Conservation (phyloP, 2,797 vertebrate genomes). For the Triplophysa bombifrons region DNA sequence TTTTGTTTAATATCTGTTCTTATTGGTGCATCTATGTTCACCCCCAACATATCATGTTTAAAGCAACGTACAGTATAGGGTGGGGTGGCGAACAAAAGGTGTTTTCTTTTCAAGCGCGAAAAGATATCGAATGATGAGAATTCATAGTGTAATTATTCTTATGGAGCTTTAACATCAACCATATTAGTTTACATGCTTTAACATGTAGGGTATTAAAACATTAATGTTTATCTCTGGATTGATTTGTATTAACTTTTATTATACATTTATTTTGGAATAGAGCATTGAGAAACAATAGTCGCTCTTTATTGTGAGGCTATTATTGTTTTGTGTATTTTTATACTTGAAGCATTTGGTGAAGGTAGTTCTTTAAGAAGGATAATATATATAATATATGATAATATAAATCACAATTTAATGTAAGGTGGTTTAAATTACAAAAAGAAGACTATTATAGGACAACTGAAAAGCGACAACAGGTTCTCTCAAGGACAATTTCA, state of each 20-base stretch:
- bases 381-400: no score
- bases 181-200: conserved; percentile 28
- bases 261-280: neutral
- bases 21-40: conserved; percentile 52
- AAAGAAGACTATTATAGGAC: neutral
- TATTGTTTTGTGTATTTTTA: neutral
- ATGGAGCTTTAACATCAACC: conserved; percentile 37
- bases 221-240: neutral
- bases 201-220: conserved; percentile 7
- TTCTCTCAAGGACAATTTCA: conserved; percentile 11
- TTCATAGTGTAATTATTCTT: conserved; percentile 19
- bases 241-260: no score
- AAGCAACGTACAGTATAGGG: conserved; percentile 53
- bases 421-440: neutral
- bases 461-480: neutral
- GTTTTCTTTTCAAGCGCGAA: conserved; percentile 41
- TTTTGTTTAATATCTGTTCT: conserved; percentile 52
- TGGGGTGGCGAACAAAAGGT: conserved; percentile 54
- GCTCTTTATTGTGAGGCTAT: neutral
- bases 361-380: no score
- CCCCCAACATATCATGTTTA: conserved; percentile 61
- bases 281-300: neutral
- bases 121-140: conserved; percentile 41
- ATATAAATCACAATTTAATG: neutral
- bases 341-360: no score